Conservation (phyloP, 2,113 vertebrate species). For the Arenaria interpres region DNA sequence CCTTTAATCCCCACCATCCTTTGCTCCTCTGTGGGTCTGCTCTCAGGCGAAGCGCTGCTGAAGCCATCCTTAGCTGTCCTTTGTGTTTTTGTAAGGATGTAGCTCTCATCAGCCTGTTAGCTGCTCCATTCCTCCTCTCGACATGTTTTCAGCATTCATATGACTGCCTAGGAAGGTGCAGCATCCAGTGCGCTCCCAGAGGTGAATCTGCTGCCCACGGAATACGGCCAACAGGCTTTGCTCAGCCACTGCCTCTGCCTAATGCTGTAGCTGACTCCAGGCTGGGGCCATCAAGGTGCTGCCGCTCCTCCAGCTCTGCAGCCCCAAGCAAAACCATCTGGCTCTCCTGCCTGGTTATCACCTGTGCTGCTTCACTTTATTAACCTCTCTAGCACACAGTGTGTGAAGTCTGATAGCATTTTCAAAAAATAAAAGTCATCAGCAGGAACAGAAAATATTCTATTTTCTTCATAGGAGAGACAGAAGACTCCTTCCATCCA, state of each 20-base stretch:
- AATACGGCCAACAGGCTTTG: rapidly evolving
- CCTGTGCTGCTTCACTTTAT: background rate
- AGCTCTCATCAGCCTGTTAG: background rate
- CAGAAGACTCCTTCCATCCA: background rate
- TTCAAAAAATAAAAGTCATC: background rate
- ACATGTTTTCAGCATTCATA: background rate
- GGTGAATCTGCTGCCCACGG: rapidly evolving
- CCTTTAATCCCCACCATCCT: background rate
- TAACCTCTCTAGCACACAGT: background rate
- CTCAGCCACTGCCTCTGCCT: background rate
- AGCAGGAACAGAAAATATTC: background rate
- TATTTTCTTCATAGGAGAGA: background rate
- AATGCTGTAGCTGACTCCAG: background rate
- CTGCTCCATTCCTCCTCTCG: background rate
- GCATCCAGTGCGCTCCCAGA: rapidly evolving
- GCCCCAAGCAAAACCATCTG: background rate
- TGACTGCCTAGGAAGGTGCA: background rate
- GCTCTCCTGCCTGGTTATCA: background rate
- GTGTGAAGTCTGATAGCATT: background rate
- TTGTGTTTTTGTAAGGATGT: background rate
- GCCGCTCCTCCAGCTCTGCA: background rate
- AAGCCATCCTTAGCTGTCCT: background rate
- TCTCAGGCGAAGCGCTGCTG: background rate
- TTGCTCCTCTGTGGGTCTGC: background rate
- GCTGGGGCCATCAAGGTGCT: background rate